These are phyloP conservation scores for Lamellibrachia satsuma DNA, from an alignment of 2,888 invertebrate species.

Conservation along the genomic window DNA sequence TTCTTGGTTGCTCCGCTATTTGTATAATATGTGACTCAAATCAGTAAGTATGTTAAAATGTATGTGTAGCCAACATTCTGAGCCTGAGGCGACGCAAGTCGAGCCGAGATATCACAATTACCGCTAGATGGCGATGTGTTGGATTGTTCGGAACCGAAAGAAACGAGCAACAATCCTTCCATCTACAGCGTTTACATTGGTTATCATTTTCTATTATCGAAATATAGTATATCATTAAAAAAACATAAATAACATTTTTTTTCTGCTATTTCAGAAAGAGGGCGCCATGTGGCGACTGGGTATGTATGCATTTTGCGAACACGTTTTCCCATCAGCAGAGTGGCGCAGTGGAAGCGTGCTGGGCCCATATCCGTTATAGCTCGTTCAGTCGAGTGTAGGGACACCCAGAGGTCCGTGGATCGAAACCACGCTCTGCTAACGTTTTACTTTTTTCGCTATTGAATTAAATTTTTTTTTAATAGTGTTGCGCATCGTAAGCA, in stretches of 20 bases:
- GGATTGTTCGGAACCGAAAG: no score
- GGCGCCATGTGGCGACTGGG: not conserved
- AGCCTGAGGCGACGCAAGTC: no score
- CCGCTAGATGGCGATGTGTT: no score
- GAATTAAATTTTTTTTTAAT: no score
- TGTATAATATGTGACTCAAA: no score
- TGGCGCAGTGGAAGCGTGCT: conserved; percentile 17
- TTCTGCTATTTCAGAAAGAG: not conserved
- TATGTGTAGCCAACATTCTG: no score
- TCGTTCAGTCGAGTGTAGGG: not conserved
- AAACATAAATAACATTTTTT: not conserved
- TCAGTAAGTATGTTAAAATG: no score
- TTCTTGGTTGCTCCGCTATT: no score
- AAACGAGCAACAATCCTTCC: not conserved
- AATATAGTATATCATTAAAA: not conserved
- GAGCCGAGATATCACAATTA: no score
- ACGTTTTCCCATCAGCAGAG: not conserved
- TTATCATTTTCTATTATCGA: not conserved
- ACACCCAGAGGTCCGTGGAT: conserved; percentile 17
- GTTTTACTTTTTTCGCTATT: not conserved
- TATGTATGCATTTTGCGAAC: not conserved
- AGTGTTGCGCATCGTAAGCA: not conserved
- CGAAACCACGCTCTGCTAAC: conserved; percentile 17
- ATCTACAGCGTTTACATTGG: not conserved
- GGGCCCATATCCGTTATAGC: not conserved